Evolutionary conservation across 2,113 vertebrate species (phyloP).

Genomic region (Pachycephala philippinensis): DNA sequence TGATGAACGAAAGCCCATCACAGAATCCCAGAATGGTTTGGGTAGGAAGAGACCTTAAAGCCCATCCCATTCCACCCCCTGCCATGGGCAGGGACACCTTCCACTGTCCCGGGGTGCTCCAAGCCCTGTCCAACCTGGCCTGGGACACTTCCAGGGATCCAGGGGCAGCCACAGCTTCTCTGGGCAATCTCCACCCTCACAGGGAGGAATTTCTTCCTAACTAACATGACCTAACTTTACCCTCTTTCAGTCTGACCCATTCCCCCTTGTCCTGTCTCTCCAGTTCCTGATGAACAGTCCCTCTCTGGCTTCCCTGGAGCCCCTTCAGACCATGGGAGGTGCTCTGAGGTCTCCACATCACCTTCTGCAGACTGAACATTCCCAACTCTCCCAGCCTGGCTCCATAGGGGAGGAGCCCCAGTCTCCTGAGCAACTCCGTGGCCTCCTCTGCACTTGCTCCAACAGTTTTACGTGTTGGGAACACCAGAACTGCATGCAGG

Average conservation of each 20-base stretch:
- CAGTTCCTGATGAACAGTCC: background rate
- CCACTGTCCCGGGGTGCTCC: background rate
- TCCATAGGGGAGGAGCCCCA: background rate
- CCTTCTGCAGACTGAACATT: background rate
- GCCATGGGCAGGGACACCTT: background rate
- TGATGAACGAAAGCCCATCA: background rate
- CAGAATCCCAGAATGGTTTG: background rate
- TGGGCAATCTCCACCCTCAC: background rate
- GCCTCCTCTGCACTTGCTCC: background rate
- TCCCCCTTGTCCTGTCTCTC: background rate
- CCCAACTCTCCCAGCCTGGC: background rate
- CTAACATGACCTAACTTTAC: background rate
- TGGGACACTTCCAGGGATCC: background rate
- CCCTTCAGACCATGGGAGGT: background rate
- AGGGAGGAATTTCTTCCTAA: background rate
- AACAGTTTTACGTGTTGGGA: background rate
- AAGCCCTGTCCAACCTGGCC: background rate
- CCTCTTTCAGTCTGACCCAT: background rate
- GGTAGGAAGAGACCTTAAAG: background rate
- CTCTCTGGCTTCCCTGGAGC: background rate
- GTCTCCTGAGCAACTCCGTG: fast-evolving
- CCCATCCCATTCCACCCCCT: fast-evolving
- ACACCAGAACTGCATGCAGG: background rate
- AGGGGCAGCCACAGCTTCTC: background rate
- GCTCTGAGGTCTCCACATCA: background rate